phyloP scores from a whole-genome alignment of 2,888 invertebrate genomes.

The Drosophila subquinaria region DNA sequence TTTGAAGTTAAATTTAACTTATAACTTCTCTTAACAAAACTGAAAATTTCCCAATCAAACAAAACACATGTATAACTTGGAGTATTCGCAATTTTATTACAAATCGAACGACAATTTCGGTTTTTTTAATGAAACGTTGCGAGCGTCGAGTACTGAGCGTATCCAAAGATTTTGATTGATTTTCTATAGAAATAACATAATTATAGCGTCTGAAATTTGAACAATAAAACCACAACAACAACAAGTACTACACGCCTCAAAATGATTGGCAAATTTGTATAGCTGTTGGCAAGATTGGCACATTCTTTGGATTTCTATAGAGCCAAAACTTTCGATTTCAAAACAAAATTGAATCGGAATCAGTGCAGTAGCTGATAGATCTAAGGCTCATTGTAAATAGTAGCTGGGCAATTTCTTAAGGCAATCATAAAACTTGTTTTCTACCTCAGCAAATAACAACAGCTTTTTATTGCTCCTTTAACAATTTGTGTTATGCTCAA shows the following conservation, averaged over 20 bases:
- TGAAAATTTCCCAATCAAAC: conserved; percentile 18
- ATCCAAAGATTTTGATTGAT: conserved; percentile 53
- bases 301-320: conserved; percentile 52
- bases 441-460: neutral
- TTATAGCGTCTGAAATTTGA: conserved; percentile 28
- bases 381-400: conserved; percentile 26
- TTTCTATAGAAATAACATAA: conserved; percentile 45
- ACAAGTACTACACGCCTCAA: conserved; percentile 53
- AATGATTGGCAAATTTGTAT: conserved; percentile 53
- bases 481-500: neutral
- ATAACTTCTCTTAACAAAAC: neutral
- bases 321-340: conserved; percentile 65
- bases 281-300: conserved; percentile 42
- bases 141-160: conserved; percentile 20
- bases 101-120: conserved; percentile 31
- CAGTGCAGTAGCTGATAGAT: conserved; percentile 32
- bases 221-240: conserved; percentile 26
- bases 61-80: conserved; percentile 27
- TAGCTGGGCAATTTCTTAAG: conserved; percentile 18
- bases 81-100: conserved; percentile 59
- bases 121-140: conserved; percentile 58
- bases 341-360: conserved; percentile 40
- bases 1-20: neutral
- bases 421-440: conserved; percentile 26
- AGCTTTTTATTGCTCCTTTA: conserved; percentile 1